A percentile compares a stretch with the other conserved stretches of the same genome.
Conservation (phyloP, 2,888 invertebrate genomes). For the Dolomedes plantarius region DNA sequence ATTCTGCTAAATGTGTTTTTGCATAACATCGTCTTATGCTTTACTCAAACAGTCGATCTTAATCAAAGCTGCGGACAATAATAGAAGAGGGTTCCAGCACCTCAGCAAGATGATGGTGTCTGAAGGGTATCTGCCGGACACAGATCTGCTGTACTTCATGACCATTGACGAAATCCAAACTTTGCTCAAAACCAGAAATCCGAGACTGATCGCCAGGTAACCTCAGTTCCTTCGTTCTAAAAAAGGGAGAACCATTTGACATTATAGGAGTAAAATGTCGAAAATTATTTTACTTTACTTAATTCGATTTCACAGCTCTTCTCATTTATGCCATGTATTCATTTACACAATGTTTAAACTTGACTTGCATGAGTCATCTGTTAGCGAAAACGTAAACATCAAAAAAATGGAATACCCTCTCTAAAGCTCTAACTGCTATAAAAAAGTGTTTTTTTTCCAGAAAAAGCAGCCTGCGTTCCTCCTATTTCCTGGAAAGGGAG, state of each 20-base stretch:
- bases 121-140: conserved; percentile 59
- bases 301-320: no score
- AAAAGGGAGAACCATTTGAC: neutral
- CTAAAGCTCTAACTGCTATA: no score
- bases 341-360: no score
- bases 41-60: conserved; percentile 29
- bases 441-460: no score
- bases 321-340: neutral
- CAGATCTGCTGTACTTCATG: conserved; percentile 51
- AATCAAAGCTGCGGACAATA: conserved; percentile 34
- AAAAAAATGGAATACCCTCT: no score
- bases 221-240: neutral
- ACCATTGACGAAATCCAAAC: conserved; percentile 62
- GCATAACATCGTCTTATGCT: neutral
- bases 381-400: no score
- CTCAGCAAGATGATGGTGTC: conserved; percentile 55
- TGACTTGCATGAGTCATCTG: no score
- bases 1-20: neutral
- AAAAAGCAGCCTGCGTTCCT: no score
- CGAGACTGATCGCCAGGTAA: conserved; percentile 12
- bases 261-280: no score
- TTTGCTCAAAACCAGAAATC: neutral
- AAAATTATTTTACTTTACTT: no score
- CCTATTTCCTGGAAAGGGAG: no score
- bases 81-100: conserved; percentile 27